Evolutionary conservation across 2,113 vertebrate species (phyloP).

Genomic region (Aythya baeri): DNA sequence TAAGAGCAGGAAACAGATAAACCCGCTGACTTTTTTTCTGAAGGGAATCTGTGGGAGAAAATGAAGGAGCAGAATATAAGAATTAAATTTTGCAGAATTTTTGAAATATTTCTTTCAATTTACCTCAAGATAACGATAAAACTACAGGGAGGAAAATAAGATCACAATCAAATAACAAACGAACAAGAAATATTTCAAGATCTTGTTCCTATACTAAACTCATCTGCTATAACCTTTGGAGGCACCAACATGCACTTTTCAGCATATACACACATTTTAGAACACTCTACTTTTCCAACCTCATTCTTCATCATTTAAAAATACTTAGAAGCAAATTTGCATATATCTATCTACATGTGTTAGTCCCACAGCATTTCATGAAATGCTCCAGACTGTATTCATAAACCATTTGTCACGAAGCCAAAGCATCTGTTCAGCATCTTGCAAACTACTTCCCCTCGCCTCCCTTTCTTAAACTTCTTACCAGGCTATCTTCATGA

Average conservation of each 20-base stretch:
- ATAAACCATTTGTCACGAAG: conserved; percentile 44
- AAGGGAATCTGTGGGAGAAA: background rate
- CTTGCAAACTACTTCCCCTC: background rate
- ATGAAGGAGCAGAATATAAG: background rate
- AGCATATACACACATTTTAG: background rate
- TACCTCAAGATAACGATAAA: background rate
- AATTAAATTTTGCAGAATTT: background rate
- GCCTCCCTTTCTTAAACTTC: background rate
- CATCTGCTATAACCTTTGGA: background rate
- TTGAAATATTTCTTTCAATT: background rate
- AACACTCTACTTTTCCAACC: background rate
- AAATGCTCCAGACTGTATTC: conserved; percentile 29
- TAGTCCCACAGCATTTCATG: conserved; percentile 17
- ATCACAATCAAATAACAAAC: background rate
- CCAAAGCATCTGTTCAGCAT: conserved; percentile 61
- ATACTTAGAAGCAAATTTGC: background rate
- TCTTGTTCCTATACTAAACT: background rate
- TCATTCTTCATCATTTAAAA: conserved; percentile 17
- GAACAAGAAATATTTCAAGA: background rate
- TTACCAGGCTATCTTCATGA: background rate
- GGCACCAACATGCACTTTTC: background rate
- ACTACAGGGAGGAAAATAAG: background rate
- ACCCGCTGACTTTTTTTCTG: no score
- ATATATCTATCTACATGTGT: background rate
- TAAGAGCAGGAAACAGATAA: background rate